These are phyloP conservation scores for Macropodus opercularis DNA, from an alignment of 2,797 vertebrate genomes.

Conservation along the genomic window DNA sequence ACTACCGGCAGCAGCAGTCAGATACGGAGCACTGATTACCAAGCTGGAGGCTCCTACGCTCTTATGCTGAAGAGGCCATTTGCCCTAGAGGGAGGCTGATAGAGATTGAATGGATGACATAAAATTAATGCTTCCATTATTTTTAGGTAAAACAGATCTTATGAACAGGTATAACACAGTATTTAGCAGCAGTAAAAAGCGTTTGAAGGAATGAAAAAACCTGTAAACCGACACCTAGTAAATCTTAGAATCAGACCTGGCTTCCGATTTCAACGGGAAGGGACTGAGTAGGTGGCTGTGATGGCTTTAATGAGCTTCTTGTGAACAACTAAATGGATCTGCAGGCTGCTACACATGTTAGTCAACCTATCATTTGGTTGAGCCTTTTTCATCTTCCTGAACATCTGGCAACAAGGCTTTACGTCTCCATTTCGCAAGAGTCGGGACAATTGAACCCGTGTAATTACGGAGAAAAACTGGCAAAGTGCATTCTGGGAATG, in stretches of 20 bases:
- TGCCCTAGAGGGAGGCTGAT: background rate
- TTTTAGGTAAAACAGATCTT: background rate
- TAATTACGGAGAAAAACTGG: slow-evolving; percentile 54
- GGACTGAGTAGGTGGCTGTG: background rate
- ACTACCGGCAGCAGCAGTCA: background rate
- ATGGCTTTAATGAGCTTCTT: slow-evolving; percentile 39
- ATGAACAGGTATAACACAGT: background rate
- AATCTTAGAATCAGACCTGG: no score
- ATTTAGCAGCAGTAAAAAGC: background rate
- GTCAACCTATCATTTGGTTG: slow-evolving; percentile 12
- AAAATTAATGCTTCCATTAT: background rate
- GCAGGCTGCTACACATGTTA: slow-evolving; percentile 22
- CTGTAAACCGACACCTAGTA: no score
- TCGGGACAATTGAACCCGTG: slow-evolving; percentile 53
- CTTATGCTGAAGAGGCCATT: background rate
- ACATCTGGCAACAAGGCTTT: slow-evolving; percentile 49
- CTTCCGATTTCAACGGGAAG: slow-evolving; percentile 12
- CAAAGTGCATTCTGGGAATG: slow-evolving; percentile 38
- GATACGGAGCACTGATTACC: background rate
- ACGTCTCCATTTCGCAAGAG: slow-evolving; percentile 37
- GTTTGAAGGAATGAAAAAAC: no score
- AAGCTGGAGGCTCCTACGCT: slow-evolving; percentile 5
- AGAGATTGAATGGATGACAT: background rate
- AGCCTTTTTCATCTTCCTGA: background rate
- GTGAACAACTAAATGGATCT: slow-evolving; percentile 41